phyloP scores from a whole-genome alignment of 2,888 invertebrate species.

The Drosophila melanosoma region DNA sequence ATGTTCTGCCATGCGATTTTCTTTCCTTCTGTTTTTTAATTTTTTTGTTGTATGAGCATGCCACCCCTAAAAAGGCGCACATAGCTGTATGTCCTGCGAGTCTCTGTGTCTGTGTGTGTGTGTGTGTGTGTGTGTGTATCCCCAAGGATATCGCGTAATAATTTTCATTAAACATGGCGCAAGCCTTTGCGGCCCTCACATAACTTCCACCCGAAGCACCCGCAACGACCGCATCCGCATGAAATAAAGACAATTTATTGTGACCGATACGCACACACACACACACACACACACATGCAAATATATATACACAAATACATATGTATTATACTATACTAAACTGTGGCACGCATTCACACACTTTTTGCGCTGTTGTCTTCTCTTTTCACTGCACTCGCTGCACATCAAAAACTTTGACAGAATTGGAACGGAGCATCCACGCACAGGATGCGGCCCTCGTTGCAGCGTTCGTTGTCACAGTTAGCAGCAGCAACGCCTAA shows the following conservation, averaged over 20 bases:
- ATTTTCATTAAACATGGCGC: conserved; percentile 78
- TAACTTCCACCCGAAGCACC: conserved; percentile 25
- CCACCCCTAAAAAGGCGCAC: conserved; percentile 72
- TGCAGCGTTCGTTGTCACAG: conserved; percentile 36
- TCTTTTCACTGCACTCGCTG: conserved; percentile 40
- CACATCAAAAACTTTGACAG: conserved; percentile 76
- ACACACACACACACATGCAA: background rate
- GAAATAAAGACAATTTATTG: conserved; percentile 77
- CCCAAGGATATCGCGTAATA: conserved; percentile 80
- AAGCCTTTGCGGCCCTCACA: conserved; percentile 60
- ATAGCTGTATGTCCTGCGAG: conserved; percentile 56
- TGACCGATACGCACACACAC: conserved; percentile 65
- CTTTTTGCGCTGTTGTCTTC: conserved; percentile 48
- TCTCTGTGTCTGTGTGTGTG: conserved; percentile 15
- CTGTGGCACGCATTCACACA: conserved; percentile 49
- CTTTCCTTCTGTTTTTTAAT: background rate
- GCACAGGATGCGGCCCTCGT: conserved; percentile 53
- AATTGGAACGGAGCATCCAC: conserved; percentile 69
- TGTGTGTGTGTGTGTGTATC: conserved; percentile 37
- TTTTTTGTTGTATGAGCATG: conserved; percentile 70
- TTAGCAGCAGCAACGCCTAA: conserved; percentile 40
- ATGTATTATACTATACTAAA: conserved; percentile 2
- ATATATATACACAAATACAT: conserved; percentile 3
- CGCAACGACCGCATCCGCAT: conserved; percentile 58
- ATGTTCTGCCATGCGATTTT: conserved; percentile 26